Percentiles rank a stretch among this genome's conserved stretches.
phyloP scores from a whole-genome alignment of 2,797 vertebrate genomes.

The Chlorospingus semifuscus region DNA sequence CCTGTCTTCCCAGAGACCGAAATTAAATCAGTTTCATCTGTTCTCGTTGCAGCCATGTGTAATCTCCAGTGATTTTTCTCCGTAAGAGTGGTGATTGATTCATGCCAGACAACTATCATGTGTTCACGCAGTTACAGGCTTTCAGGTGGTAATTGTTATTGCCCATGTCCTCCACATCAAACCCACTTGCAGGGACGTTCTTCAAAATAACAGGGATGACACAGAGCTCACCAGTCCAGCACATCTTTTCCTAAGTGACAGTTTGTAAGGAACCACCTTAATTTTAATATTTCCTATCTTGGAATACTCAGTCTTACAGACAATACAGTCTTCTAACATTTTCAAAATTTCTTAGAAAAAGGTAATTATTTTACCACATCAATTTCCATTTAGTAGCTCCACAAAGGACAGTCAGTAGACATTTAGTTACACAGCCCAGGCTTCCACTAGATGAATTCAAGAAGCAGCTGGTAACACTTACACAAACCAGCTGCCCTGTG shows the following conservation, averaged over 20 bases:
- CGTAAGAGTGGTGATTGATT: background rate
- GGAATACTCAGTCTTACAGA: background rate
- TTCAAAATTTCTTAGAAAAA: background rate
- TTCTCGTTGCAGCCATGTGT: background rate
- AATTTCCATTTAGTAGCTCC: background rate
- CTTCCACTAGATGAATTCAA: background rate
- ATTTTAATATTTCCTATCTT: background rate
- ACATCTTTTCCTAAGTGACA: background rate
- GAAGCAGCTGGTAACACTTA: background rate
- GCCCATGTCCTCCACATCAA: background rate
- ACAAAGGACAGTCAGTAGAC: background rate
- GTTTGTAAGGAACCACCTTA: background rate
- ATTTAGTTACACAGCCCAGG: background rate
- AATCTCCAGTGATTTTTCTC: background rate
- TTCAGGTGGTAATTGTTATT: background rate
- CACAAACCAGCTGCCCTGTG: fast-evolving
- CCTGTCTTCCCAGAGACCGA: background rate
- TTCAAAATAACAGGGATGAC: background rate
- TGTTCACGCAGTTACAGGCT: background rate
- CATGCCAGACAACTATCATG: background rate
- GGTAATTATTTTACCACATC: background rate
- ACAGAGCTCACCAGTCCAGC: background rate
- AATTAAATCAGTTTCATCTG: background rate
- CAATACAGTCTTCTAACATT: background rate
- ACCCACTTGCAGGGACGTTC: background rate